These are phyloP conservation scores for Adelphocoris suturalis DNA, from an alignment of 2,888 invertebrate genomes.

Conservation along the genomic window DNA sequence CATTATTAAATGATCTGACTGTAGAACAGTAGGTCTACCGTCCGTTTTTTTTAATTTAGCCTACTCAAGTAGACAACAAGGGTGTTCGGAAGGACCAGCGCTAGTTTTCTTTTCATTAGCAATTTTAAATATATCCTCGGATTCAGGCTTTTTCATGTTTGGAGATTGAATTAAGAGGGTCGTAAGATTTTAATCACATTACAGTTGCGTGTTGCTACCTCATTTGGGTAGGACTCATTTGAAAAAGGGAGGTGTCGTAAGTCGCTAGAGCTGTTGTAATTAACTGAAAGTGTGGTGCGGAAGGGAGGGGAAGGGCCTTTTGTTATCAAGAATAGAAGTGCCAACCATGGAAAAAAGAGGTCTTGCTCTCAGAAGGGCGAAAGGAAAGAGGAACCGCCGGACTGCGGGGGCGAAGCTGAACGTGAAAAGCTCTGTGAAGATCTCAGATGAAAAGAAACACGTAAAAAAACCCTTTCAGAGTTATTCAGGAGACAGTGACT, in stretches of 20 bases:
- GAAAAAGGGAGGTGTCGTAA: background rate
- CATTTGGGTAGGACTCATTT: background rate
- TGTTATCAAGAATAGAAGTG: conserved; percentile 7
- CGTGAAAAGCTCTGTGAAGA: background rate
- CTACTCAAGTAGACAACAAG: too few relatives aligned
- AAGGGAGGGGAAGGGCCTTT: background rate
- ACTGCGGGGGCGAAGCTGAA: background rate
- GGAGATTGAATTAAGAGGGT: too few relatives aligned
- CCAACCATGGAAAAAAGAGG: background rate
- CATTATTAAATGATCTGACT: too few relatives aligned
- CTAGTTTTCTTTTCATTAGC: too few relatives aligned
- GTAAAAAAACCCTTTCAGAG: background rate
- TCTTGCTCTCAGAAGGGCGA: background rate
- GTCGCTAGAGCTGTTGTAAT: background rate
- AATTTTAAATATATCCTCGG: too few relatives aligned
- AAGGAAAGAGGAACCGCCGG: background rate
- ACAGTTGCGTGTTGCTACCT: too few relatives aligned
- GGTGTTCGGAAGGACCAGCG: too few relatives aligned
- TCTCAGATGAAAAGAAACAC: conserved; percentile 13
- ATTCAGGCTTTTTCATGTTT: too few relatives aligned
- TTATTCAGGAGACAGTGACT: conserved; percentile 4
- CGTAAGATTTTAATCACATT: too few relatives aligned
- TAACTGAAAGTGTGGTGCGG: background rate
- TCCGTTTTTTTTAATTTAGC: too few relatives aligned
- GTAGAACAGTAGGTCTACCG: too few relatives aligned